A percentile compares a stretch with the other conserved stretches of the same genome.
phyloP scores from a whole-genome alignment of 2,888 invertebrate genomes.

The Halictus ligatus region DNA sequence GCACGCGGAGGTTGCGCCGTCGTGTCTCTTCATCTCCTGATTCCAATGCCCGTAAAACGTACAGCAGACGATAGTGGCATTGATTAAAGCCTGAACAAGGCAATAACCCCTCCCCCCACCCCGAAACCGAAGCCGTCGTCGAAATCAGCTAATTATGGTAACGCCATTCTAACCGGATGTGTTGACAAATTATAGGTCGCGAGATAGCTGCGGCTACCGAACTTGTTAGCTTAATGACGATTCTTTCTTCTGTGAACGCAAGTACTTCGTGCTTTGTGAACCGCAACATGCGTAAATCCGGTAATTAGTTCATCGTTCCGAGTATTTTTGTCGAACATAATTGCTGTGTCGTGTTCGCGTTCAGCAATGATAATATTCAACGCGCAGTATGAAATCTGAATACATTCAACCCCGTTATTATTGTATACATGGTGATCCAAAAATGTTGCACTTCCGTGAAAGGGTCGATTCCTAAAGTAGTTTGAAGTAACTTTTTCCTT shows the following conservation, averaged over 20 bases:
- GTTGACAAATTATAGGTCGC: conserved; percentile 1
- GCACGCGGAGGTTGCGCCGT: conserved; percentile 27
- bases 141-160: conserved; percentile 74
- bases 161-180: conserved; percentile 17
- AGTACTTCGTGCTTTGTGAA: background rate
- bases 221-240: background rate
- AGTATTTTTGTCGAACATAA: background rate
- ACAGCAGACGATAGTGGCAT: conserved; percentile 61
- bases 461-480: no score
- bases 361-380: no score
- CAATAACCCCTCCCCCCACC: conserved; percentile 59
- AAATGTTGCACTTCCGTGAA: no score
- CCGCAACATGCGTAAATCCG: background rate
- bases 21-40: conserved; percentile 45
- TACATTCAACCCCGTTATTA: no score
- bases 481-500: no score
- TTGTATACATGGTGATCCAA: no score
- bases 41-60: conserved; percentile 63
- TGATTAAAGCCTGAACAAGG: conserved; percentile 74
- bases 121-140: conserved; percentile 37
- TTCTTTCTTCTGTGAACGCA: background rate
- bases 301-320: background rate
- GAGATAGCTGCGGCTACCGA: conserved; percentile 7
- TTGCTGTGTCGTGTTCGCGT: background rate
- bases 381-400: background rate